Evolutionary conservation across 1,140 invertebrate species (phyloP).

Genomic region (Eubasilissa regina): DNA sequence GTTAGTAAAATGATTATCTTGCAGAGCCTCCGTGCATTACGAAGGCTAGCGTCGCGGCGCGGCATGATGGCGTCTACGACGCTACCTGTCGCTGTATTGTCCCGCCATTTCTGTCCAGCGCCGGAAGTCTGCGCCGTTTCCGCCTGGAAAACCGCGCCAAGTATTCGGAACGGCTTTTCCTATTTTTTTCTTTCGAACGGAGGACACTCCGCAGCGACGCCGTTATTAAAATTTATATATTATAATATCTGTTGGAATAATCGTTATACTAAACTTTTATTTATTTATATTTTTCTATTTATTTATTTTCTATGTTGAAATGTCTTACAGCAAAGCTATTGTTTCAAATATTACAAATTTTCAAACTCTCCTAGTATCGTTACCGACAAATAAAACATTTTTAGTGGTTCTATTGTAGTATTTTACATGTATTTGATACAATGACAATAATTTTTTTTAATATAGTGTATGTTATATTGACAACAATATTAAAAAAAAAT

Average conservation of each 20-base stretch:
- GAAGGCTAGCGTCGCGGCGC: background rate
- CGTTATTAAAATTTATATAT: constrained; percentile 30
- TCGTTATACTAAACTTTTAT: background rate
- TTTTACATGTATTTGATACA: no score
- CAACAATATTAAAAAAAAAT: no score
- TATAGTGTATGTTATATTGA: no score
- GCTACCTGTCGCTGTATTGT: constrained; percentile 40
- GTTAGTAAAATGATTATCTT: background rate
- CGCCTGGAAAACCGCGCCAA: constrained; percentile 52
- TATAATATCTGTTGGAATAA: background rate
- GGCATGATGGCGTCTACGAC: background rate
- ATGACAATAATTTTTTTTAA: no score
- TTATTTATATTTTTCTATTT: background rate
- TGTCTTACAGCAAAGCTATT: no score
- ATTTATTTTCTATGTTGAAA: background rate
- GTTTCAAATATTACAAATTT: background rate
- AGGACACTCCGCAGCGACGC: background rate
- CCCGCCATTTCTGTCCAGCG: constrained; percentile 57
- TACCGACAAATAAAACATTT: no score
- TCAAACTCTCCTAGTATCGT: no score
- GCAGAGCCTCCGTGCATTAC: background rate
- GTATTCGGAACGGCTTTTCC: constrained; percentile 39
- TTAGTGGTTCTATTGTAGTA: no score
- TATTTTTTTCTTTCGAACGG: constrained; percentile 24
- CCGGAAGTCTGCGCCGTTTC: constrained; percentile 56